Evolutionary conservation across 2,797 vertebrate genomes (phyloP).

Genomic region (Huso huso): DNA sequence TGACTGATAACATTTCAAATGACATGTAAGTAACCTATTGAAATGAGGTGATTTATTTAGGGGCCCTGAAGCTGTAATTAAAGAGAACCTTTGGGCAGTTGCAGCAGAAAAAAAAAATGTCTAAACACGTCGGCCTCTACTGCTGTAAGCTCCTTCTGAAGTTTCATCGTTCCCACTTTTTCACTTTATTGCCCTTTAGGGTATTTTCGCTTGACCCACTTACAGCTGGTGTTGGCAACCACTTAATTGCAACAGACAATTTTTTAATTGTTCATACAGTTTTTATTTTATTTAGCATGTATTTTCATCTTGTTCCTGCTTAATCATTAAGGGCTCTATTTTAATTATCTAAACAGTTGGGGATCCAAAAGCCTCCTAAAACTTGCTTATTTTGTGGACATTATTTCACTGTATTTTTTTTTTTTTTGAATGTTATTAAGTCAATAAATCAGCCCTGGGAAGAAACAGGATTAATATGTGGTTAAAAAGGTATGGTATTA

Average conservation of each 20-base stretch:
- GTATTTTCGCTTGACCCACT: constrained; percentile 20
- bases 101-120: background rate
- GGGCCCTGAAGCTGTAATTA: constrained; percentile 16
- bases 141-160: background rate
- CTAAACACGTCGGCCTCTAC: background rate
- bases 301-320: background rate
- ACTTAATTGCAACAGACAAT: constrained; percentile 7
- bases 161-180: background rate
- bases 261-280: background rate
- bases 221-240: constrained; percentile 4
- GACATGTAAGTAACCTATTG: constrained; percentile 5
- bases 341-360: too few relatives aligned
- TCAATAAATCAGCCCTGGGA: too few relatives aligned
- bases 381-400: too few relatives aligned
- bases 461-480: too few relatives aligned
- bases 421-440: too few relatives aligned
- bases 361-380: too few relatives aligned
- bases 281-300: background rate
- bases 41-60: background rate
- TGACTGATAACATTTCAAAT: constrained; percentile 15
- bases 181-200: constrained; percentile 3
- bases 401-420: too few relatives aligned
- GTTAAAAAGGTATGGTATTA: too few relatives aligned
- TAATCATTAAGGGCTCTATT: too few relatives aligned
- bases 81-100: constrained; percentile 1